Conservation (phyloP, 2,113 vertebrate genomes). For the Atractosteus spatula region DNA sequence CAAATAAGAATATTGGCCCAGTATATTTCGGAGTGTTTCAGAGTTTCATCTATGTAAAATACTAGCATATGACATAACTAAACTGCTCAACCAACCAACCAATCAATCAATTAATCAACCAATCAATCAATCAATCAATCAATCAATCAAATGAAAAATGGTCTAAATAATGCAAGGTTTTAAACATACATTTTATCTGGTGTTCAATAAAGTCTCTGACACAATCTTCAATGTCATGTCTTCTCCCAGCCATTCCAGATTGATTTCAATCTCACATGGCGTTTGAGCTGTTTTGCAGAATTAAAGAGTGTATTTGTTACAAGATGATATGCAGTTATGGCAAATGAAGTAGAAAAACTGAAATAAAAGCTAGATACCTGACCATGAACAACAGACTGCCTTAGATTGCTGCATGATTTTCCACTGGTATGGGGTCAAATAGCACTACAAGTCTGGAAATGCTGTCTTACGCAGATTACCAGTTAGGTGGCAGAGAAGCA, state of each 20-base stretch:
- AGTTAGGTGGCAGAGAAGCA: slow-evolving; percentile 76
- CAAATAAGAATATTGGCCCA: too few relatives aligned
- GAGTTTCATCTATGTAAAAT: too few relatives aligned
- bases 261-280: neutral
- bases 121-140: too few relatives aligned
- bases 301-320: slow-evolving; percentile 21
- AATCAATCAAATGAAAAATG: too few relatives aligned
- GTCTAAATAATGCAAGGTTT: neutral
- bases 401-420: slow-evolving; percentile 63
- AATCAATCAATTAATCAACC: too few relatives aligned
- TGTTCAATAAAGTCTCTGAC: neutral
- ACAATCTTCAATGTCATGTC: neutral
- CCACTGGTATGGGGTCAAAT: slow-evolving; percentile 69
- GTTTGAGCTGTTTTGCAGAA: neutral
- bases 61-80: too few relatives aligned
- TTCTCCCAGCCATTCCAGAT: neutral
- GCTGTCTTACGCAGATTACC: slow-evolving; percentile 72
- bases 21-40: too few relatives aligned
- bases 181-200: neutral
- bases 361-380: neutral
- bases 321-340: slow-evolving; percentile 56
- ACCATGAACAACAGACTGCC: slow-evolving; percentile 56
- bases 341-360: slow-evolving; percentile 60
- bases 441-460: slow-evolving; percentile 73
- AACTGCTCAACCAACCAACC: too few relatives aligned